phyloP scores from a whole-genome alignment of 2,113 vertebrate species.

The Plestiodon gilberti region DNA sequence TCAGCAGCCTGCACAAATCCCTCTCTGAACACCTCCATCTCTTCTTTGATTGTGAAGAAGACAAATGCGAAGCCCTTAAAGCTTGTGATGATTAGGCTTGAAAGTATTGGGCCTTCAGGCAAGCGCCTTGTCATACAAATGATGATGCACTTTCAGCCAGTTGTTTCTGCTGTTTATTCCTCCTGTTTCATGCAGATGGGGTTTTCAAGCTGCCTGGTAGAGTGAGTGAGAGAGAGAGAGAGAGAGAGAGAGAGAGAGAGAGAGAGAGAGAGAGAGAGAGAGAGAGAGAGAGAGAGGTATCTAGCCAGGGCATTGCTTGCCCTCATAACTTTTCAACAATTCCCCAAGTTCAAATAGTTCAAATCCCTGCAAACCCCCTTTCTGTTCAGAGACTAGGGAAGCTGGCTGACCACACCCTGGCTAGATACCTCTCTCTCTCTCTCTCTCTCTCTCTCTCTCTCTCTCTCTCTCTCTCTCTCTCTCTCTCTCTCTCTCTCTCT shows the following conservation, averaged over 20 bases:
- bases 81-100: neutral
- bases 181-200: constrained; percentile 11
- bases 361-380: too few species aligned
- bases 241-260: accelerated
- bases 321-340: too few species aligned
- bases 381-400: too few species aligned
- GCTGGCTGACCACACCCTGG: too few species aligned
- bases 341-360: too few species aligned
- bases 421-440: too few species aligned
- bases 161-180: constrained; percentile 2
- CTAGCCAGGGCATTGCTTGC: neutral
- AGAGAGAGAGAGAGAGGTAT: neutral
- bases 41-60: neutral
- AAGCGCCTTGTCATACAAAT: constrained; percentile 30
- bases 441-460: too few species aligned
- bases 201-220: constrained; percentile 46
- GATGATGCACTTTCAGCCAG: constrained; percentile 45
- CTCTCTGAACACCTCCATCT: neutral
- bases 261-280: accelerated
- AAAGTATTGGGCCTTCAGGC: constrained; percentile 12
- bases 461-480: too few species aligned
- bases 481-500: too few species aligned
- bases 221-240: neutral
- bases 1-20: neutral
- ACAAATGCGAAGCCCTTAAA: neutral